Base-by-base conservation (phyloP, 2,113 vertebrate species). In the Halichoeres trimaculatus region DNA sequence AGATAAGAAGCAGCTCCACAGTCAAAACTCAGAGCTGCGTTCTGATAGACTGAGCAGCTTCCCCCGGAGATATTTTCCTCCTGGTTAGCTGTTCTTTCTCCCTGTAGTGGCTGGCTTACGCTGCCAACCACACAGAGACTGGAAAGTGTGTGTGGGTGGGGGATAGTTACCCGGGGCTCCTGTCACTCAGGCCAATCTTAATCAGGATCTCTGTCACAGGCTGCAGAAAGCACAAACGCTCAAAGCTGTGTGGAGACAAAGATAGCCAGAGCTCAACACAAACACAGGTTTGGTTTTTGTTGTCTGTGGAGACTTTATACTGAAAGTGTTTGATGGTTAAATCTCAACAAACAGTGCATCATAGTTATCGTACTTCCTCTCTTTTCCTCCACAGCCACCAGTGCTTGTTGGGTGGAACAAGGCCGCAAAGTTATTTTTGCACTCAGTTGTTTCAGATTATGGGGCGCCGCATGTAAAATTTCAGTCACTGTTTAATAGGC, bases 191-290 rank as follows among this genome's bases (percentile, higher is more conserved):
- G 60, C 76, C 8, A 77, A 89, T 89, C 90, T 86, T 81, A 89
- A 90, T 88, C 55, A 84, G 89, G 87, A 92, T 89, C 81, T 86
- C 71, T 73, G 30, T 72, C 76, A 78, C 68, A 77, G 80, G 62
- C 60, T 36, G 66, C 52, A 60, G 60, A 36, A 74, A 61, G 40
- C 48, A 41, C 14, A 30, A 56, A 84, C 78, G 78, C 70, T 74
- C 66, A 78, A 75, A 54, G 35, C 41, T 67, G 40, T 4, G 22
- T 47, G 50, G 48, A 68, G 72, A 86, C 61, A 43, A 74, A 56
- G 26, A 19, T 20, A 50, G 22, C 14, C 22, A 17, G 34, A 67
- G 65, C 55, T 60, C 52, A 56, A 72, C 19, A 51, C 61, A 54
- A 54, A 69, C 41, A 3, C 1, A 60, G 19, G 26, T 40, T 17